phyloP scores from a whole-genome alignment of 2,888 invertebrate species.

The Plutella xylostella region DNA sequence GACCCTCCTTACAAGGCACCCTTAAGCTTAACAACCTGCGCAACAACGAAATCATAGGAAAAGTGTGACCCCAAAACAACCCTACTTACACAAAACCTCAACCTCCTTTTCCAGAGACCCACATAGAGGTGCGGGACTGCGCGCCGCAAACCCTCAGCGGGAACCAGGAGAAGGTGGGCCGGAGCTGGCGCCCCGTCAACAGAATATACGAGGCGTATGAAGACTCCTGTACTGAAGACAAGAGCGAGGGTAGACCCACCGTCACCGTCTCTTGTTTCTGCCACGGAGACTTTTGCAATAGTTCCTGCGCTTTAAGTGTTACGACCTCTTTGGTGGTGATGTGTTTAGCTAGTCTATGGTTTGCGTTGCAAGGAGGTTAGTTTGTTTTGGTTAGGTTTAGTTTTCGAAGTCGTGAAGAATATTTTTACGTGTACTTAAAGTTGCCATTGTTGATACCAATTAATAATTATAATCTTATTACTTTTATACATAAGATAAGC shows the following conservation, averaged over 20 bases:
- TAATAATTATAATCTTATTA: no score
- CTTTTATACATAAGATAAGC: no score
- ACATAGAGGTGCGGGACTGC: slow-evolving; percentile 72
- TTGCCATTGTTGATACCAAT: no score
- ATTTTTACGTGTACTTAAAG: no score
- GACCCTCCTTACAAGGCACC: no score
- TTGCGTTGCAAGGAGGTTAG: not conserved
- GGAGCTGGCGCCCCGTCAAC: slow-evolving; percentile 71
- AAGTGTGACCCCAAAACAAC: no score
- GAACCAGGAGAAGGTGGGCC: slow-evolving; percentile 63
- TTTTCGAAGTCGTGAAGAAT: not conserved
- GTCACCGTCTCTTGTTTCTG: slow-evolving; percentile 80
- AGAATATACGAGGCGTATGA: slow-evolving; percentile 76
- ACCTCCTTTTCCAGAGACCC: not conserved
- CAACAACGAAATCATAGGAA: no score
- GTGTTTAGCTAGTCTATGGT: not conserved
- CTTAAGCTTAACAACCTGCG: no score
- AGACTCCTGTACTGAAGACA: slow-evolving; percentile 74
- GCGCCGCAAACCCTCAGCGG: slow-evolving; percentile 75
- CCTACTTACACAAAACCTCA: no score
- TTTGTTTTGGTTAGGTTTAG: not conserved
- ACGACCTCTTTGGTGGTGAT: no score
- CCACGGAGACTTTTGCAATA: slow-evolving; percentile 77
- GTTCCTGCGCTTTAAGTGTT: slow-evolving; percentile 25
- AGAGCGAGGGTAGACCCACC: slow-evolving; percentile 67